Evolutionary conservation across 1,140 invertebrate genomes (phyloP).

Genomic region (Eumaeus atala): DNA sequence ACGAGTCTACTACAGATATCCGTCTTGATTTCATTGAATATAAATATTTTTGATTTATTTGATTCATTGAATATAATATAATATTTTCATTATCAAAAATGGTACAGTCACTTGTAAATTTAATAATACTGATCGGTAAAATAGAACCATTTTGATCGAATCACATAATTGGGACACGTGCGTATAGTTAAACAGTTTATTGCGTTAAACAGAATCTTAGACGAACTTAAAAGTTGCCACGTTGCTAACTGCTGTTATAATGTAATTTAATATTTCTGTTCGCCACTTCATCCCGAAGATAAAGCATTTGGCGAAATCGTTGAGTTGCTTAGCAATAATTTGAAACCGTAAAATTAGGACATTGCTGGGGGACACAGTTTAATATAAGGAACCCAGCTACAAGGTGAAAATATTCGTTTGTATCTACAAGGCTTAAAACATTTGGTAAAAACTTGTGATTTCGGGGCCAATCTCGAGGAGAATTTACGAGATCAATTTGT

Average conservation of each 20-base stretch:
- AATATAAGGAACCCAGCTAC: slow-evolving; percentile 30
- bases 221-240: too few relatives aligned
- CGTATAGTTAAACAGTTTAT: slow-evolving; percentile 28
- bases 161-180: slow-evolving; percentile 26
- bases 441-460: slow-evolving; percentile 32
- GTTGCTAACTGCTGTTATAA: too few relatives aligned
- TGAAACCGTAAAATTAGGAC: slow-evolving; percentile 35
- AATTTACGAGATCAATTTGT: slow-evolving; percentile 31
- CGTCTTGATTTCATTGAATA: too few relatives aligned
- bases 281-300: slow-evolving; percentile 26
- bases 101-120: too few relatives aligned
- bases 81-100: too few relatives aligned
- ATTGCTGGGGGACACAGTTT: slow-evolving; percentile 42
- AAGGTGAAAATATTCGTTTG: slow-evolving; percentile 23
- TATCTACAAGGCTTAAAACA: slow-evolving; percentile 33
- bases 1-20: too few relatives aligned
- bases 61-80: too few relatives aligned
- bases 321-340: slow-evolving; percentile 32
- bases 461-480: slow-evolving; percentile 19
- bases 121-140: slow-evolving; percentile 15
- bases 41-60: too few relatives aligned
- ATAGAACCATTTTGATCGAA: too few relatives aligned
- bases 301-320: slow-evolving; percentile 28
- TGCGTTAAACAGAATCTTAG: slow-evolving; percentile 26
- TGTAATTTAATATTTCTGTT: too few relatives aligned